phyloP scores from a whole-genome alignment of 2,113 vertebrate species.

The Barnardius zonarius region DNA sequence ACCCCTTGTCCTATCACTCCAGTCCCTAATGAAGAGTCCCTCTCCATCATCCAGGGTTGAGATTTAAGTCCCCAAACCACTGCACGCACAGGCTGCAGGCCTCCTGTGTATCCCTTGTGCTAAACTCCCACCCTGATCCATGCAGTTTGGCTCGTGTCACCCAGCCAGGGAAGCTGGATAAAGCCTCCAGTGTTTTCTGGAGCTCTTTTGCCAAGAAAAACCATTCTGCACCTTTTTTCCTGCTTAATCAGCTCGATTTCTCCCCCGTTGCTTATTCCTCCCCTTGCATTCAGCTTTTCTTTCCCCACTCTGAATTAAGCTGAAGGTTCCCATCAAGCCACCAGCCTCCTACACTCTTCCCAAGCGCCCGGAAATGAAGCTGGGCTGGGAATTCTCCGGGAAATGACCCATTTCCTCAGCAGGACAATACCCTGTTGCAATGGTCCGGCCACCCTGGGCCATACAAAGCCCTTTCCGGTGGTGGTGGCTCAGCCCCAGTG shows the following conservation, averaged over 20 bases:
- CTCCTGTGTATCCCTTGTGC: neutral
- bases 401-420: slow-evolving; percentile 55
- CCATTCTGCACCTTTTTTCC: neutral
- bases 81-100: neutral
- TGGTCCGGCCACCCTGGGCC: neutral
- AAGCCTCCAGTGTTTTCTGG: neutral
- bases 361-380: neutral
- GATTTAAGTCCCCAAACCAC: neutral
- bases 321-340: neutral
- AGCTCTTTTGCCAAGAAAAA: neutral
- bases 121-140: neutral
- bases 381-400: slow-evolving; percentile 27
- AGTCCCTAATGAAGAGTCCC: neutral
- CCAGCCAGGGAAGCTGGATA: neutral
- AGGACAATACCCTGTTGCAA: slow-evolving; percentile 11
- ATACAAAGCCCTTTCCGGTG: slow-evolving; percentile 8
- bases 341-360: neutral
- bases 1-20: neutral
- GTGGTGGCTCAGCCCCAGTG: neutral
- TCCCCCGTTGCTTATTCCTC: neutral
- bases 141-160: neutral
- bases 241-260: neutral
- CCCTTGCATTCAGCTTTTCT: neutral
- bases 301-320: neutral
- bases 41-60: neutral